These are phyloP conservation scores for Marasmarcha lunaedactyla DNA, from an alignment of 2,888 invertebrate genomes.

Conservation along the genomic window DNA sequence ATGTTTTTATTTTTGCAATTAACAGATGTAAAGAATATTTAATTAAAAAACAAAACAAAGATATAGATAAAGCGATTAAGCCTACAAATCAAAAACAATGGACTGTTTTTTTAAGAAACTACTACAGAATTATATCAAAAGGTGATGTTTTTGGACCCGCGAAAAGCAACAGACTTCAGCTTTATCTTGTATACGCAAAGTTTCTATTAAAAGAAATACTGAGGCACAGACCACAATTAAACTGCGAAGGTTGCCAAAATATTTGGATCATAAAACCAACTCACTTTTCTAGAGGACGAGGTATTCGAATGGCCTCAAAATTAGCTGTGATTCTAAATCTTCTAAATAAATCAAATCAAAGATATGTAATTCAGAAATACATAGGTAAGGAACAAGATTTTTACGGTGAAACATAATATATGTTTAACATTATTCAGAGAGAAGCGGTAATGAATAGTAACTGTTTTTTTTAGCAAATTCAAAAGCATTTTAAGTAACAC, in stretches of 20 bases:
- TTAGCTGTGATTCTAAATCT: conserved; percentile 78
- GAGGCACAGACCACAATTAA: conserved; percentile 71
- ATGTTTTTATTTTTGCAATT: conserved; percentile 76
- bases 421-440: too few species aligned
- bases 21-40: conserved; percentile 77
- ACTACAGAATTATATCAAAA: conserved; percentile 72
- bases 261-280: conserved; percentile 93
- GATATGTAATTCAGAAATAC: conserved; percentile 91
- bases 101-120: conserved; percentile 76
- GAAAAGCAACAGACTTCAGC: conserved; percentile 32
- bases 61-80: conserved; percentile 66
- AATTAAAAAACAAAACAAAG: conserved; percentile 71
- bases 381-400: conserved; percentile 77
- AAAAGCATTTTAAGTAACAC: too few species aligned
- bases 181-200: conserved; percentile 56
- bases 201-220: conserved; percentile 71
- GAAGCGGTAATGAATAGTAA: too few species aligned
- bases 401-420: not conserved
- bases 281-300: conserved; percentile 84
- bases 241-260: conserved; percentile 83
- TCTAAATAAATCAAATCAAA: conserved; percentile 66
- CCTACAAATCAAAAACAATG: conserved; percentile 69
- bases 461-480: too few species aligned
- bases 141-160: conserved; percentile 59
- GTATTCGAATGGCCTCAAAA: conserved; percentile 83